These are phyloP conservation scores for Knipowitschia caucasica DNA, from an alignment of 2,797 vertebrate genomes.

Conservation along the genomic window DNA sequence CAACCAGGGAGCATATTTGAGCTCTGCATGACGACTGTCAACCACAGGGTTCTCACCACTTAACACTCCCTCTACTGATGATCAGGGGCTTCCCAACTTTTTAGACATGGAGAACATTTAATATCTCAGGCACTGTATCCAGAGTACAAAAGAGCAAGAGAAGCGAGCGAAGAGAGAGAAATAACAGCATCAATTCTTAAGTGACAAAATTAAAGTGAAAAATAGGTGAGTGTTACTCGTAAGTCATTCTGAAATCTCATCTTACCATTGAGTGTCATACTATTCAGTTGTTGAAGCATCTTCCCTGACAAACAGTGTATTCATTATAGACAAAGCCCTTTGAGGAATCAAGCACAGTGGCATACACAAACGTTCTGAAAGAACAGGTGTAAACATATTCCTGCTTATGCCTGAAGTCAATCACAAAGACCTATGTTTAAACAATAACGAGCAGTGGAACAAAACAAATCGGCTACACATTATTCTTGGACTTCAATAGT, in stretches of 20 bases:
- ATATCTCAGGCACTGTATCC: too few species aligned
- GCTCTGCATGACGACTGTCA: slow-evolving; percentile 20
- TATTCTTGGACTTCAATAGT: not conserved
- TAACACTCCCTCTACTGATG: slow-evolving; percentile 4
- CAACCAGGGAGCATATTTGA: slow-evolving; percentile 21
- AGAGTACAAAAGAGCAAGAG: too few species aligned
- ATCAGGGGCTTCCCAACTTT: slow-evolving; percentile 1
- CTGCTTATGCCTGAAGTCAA: not conserved
- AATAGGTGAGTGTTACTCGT: not conserved
- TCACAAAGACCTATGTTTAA: not conserved
- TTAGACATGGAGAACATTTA: not conserved
- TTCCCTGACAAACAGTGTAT: slow-evolving; percentile 24
- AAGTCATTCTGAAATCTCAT: slow-evolving; percentile 6
- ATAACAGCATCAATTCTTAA: too few species aligned
- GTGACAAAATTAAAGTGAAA: not conserved
- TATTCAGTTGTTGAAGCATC: slow-evolving; percentile 40
- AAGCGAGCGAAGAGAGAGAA: too few species aligned
- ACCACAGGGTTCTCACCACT: slow-evolving; percentile 6
- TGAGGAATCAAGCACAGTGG: not conserved
- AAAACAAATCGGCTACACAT: too few species aligned
- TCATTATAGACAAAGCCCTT: not conserved
- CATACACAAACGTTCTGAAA: not conserved
- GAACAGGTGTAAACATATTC: not conserved
- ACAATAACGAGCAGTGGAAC: not conserved
- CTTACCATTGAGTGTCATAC: slow-evolving; percentile 13